phyloP scores from a whole-genome alignment of 2,888 invertebrate genomes.

The Arrhopalites spinosus region DNA sequence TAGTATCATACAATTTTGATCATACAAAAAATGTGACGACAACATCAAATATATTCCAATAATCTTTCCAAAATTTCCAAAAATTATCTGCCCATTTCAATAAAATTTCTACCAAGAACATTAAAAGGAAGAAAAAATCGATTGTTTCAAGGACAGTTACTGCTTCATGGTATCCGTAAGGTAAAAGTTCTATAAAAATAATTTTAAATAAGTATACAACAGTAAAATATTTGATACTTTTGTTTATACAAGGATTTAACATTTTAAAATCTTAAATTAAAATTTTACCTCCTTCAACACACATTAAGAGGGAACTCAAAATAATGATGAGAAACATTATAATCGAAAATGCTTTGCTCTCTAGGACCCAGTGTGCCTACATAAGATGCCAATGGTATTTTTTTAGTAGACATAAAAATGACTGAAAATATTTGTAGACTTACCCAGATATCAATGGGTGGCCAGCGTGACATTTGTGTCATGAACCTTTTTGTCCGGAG shows the following conservation, averaged over 20 bases:
- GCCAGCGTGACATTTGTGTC: conserved; percentile 46
- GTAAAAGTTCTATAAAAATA: too few species aligned
- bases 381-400: too few species aligned
- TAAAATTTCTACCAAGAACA: conserved; percentile 42
- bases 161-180: too few species aligned
- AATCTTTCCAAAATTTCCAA: conserved; percentile 49
- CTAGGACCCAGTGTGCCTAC: conserved; percentile 49
- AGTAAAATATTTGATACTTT: too few species aligned
- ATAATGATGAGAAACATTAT: conserved; percentile 50
- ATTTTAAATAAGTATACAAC: too few species aligned
- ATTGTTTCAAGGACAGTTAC: too few species aligned
- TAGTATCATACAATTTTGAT: background rate
- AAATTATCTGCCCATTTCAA: conserved; percentile 54
- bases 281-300: conserved; percentile 48
- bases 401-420: too few species aligned
- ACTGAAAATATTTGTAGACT: too few species aligned
- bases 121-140: too few species aligned
- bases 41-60: conserved; percentile 53
- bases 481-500: conserved; percentile 46
- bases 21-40: conserved; percentile 40
- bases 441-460: conserved; percentile 48
- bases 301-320: conserved; percentile 48
- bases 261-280: too few species aligned
- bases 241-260: too few species aligned
- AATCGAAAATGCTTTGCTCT: conserved; percentile 36